These are phyloP conservation scores for Chrysaora quinquecirrha DNA, from an alignment of 30 jellyfish, hydroid and myxozoan genomes.

Conservation along the genomic window DNA sequence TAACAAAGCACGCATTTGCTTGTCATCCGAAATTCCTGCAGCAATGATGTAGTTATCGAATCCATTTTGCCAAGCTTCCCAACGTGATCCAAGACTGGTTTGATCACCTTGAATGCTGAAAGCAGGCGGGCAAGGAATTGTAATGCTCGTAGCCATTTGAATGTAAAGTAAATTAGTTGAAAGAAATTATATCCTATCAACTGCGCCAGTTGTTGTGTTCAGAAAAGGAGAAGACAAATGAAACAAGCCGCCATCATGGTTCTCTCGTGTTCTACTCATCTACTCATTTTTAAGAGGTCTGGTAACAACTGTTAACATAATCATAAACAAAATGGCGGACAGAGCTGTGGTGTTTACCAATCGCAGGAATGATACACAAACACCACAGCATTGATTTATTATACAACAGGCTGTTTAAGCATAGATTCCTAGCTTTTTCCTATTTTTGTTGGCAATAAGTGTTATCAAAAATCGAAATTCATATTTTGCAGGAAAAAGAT, in stretches of 20 bases:
- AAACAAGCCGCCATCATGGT: too few species aligned
- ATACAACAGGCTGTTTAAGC: too few species aligned
- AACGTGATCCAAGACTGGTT: slow-evolving; percentile 46
- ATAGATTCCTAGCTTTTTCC: too few species aligned
- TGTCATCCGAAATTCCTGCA: slow-evolving; percentile 33
- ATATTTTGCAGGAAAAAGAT: too few species aligned
- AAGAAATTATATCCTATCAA: background rate
- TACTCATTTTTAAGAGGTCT: too few species aligned
- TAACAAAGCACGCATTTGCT: slow-evolving; percentile 31
- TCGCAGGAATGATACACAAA: too few species aligned
- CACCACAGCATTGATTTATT: too few species aligned
- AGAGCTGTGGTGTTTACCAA: too few species aligned
- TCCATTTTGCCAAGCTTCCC: slow-evolving; percentile 38
- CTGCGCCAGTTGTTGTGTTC: slow-evolving; percentile 6
- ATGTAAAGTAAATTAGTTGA: background rate
- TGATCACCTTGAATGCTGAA: slow-evolving; percentile 43
- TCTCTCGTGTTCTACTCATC: too few species aligned
- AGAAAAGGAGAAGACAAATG: too few species aligned
- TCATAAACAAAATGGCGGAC: background rate
- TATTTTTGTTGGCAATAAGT: too few species aligned
- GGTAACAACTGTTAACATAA: background rate
- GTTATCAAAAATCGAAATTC: too few species aligned
- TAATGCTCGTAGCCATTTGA: slow-evolving; percentile 2
- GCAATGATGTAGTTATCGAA: slow-evolving; percentile 28
- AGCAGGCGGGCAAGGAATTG: slow-evolving; percentile 24